Evolutionary conservation across 2,113 vertebrate genomes (phyloP), one percentile per base, ranked within the genome.

Genomic region (Quiscalus mexicanus): DNA sequence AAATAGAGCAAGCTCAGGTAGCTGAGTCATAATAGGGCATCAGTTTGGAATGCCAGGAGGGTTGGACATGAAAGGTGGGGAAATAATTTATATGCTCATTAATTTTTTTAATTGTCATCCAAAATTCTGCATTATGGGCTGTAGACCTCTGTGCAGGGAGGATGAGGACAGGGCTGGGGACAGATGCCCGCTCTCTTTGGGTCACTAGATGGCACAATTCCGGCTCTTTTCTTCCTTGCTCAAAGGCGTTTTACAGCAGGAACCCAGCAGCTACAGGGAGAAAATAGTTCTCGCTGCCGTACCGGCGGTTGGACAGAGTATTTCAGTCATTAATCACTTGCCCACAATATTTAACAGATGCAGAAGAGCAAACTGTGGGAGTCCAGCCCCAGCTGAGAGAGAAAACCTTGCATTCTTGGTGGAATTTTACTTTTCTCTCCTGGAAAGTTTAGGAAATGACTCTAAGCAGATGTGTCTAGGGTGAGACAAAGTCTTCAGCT

Each of bases 131-230:
- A 9, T 63, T 47, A 45, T 50, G 30, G 20, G 22, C 70, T 83
- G 21, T 52, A 76, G 16, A 44, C 12, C 53, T 78, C 70, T 71
- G 35, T 0, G 0, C 15, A 37, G 12, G 2, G 15, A 65, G 53
- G 44, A 27, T n/a, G 86, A 58, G 24, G 39, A 50, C 9, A 3
- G 22, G 41, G 15, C 31, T 2, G 2, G 31, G 17, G 24, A 50
- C 27, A 68, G 67, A 31, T 53, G 58, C 45, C 56, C 4, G 1
- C 47, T 64, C 37, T 90, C 60, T 68, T 70, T 9, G 13, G 55
- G 93, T 94, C 95, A 92, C 85, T 93, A 80, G 64, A 84, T 89
- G 83, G 68, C 88, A 95, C 60, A 91, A 70, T 71, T 67, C 83
- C 41, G 68, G 63, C 55, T 83, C 49, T 76, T 91, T n/a, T 4